phyloP scores from a whole-genome alignment of 2,113 vertebrate species.

The Manacus vitellinus region DNA sequence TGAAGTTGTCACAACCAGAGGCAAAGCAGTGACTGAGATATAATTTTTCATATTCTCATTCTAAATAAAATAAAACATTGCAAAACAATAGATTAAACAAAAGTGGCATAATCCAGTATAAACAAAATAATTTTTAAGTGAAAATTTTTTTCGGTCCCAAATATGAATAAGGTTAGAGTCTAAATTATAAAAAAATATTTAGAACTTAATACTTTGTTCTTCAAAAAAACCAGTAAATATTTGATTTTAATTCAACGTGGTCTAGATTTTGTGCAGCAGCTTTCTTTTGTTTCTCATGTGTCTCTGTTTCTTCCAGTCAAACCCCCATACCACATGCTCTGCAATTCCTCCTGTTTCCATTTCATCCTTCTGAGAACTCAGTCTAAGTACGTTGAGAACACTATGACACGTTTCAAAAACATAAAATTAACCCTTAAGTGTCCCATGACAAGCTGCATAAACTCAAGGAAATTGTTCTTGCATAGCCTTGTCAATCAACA shows the following conservation, averaged over 20 bases:
- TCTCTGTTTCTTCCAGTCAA: slow-evolving; percentile 3
- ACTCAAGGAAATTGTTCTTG: neutral
- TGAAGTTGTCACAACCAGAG: neutral
- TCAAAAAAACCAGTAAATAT: neutral
- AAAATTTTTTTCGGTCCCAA: neutral
- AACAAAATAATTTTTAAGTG: neutral
- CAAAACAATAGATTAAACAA: neutral
- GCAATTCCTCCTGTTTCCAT: slow-evolving; percentile 46
- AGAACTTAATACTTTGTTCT: neutral
- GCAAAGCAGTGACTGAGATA: neutral
- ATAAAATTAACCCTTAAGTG: slow-evolving; percentile 51
- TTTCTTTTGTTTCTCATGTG: slow-evolving; percentile 49
- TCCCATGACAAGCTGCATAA: neutral
- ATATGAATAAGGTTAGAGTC: neutral
- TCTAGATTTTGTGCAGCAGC: slow-evolving; percentile 9
- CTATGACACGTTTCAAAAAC: slow-evolving; percentile 17
- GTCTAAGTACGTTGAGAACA: slow-evolving; percentile 58
- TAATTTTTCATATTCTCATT: neutral
- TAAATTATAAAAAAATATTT: neutral
- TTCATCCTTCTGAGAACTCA: slow-evolving; percentile 60
- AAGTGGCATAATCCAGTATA: neutral
- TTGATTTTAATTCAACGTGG: slow-evolving; percentile 33
- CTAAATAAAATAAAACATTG: neutral
- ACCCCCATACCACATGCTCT: slow-evolving; percentile 7
- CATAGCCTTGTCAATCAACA: neutral